Conservation (phyloP, 2,113 vertebrate genomes). For the Rhinoptilus africanus region DNA sequence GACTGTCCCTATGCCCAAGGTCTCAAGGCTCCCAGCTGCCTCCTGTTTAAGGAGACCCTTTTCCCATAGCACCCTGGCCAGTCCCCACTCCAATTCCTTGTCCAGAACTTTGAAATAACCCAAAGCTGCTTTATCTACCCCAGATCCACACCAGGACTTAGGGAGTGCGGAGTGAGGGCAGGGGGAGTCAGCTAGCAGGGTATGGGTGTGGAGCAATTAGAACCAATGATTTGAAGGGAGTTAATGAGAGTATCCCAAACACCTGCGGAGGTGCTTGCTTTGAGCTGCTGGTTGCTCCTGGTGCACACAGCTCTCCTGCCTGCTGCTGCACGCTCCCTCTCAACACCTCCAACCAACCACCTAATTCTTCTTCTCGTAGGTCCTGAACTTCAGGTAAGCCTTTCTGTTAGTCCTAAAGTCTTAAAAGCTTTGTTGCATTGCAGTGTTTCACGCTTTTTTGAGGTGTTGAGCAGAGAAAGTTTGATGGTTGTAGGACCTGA, state of each 20-base stretch:
- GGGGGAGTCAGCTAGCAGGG: neutral
- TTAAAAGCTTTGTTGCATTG: neutral
- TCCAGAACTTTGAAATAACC: neutral
- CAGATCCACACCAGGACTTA: neutral
- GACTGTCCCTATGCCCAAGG: no score
- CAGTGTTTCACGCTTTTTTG: accelerated
- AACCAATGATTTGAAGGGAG: neutral
- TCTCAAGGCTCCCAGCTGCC: neutral
- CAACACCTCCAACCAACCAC: accelerated
- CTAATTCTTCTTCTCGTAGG: neutral
- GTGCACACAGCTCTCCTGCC: accelerated
- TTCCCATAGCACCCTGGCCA: neutral
- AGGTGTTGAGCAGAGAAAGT: neutral
- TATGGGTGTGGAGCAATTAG: neutral
- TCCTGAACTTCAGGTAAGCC: neutral
- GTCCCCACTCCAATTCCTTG: neutral
- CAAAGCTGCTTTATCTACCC: neutral
- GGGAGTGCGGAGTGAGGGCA: neutral
- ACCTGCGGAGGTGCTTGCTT: neutral
- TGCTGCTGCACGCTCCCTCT: accelerated
- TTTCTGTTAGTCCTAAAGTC: neutral
- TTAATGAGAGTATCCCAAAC: neutral
- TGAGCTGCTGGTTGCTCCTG: neutral
- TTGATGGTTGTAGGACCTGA: neutral
- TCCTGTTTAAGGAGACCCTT: neutral